Evolutionary conservation across 2,113 vertebrate species (phyloP).

Genomic region (Alectura lathami): DNA sequence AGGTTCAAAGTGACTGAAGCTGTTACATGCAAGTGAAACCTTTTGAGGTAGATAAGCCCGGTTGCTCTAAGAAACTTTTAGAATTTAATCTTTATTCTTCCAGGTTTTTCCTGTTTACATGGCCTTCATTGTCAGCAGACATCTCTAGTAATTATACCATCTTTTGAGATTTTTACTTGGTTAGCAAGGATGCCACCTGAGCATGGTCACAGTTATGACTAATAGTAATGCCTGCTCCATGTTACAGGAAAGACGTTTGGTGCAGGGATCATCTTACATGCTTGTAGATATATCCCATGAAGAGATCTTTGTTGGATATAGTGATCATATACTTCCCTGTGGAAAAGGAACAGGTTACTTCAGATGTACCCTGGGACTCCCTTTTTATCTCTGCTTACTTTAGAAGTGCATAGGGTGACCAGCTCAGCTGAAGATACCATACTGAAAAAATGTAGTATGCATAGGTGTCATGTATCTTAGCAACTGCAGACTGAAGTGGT

Average conservation of each 20-base stretch:
- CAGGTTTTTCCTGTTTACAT: fast-evolving
- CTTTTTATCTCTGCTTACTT: background rate
- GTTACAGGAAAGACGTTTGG: background rate
- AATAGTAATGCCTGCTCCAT: background rate
- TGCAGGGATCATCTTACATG: background rate
- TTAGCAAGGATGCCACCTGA: background rate
- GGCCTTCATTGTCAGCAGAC: background rate
- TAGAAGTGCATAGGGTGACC: background rate
- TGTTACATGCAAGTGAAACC: background rate
- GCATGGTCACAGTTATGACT: background rate
- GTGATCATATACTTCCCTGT: background rate
- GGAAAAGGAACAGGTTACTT: background rate
- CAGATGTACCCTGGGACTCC: background rate
- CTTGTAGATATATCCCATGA: background rate
- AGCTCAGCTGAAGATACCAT: background rate
- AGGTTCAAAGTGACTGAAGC: background rate
- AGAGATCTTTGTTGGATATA: background rate
- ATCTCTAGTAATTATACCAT: background rate
- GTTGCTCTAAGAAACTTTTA: background rate
- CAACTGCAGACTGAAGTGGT: background rate
- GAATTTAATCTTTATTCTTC: background rate
- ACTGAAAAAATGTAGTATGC: background rate
- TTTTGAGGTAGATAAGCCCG: background rate
- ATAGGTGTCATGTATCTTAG: background rate
- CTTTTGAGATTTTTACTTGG: background rate